Evolutionary conservation across 2,113 vertebrate genomes (phyloP).

Genomic region (Zosterops pallidus): DNA sequence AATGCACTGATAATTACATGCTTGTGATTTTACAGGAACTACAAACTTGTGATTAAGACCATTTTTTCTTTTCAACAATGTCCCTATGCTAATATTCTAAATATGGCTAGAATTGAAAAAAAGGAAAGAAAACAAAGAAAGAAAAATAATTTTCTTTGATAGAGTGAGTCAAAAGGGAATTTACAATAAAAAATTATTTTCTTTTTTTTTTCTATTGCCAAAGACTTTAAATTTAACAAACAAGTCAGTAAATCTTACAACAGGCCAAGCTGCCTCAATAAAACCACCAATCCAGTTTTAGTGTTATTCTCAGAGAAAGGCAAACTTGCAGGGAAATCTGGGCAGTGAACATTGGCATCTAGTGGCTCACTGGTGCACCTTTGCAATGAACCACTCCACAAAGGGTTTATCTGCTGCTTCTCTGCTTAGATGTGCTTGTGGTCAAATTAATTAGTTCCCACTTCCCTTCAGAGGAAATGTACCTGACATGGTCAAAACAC

Average conservation of each 20-base stretch:
- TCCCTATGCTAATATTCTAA: not conserved
- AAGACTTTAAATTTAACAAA: not conserved
- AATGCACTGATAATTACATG: not conserved
- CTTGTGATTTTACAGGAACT: not conserved
- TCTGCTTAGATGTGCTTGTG: not conserved
- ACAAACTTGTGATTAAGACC: not conserved
- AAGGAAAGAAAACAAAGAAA: not conserved
- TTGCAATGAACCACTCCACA: not conserved
- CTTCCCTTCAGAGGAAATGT: not conserved
- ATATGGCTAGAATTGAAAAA: not conserved
- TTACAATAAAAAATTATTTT: not conserved
- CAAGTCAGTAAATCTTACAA: not conserved
- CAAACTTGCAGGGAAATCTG: not conserved
- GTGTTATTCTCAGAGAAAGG: not conserved
- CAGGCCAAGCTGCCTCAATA: not conserved
- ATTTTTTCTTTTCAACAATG: not conserved
- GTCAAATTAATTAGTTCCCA: not conserved
- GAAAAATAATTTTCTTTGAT: not conserved
- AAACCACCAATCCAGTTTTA: not conserved
- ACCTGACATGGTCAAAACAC: not conserved
- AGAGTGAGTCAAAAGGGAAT: not conserved
- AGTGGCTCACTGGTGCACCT: not conserved
- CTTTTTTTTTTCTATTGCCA: not conserved
- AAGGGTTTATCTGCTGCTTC: not conserved
- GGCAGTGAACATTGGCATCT: slow-evolving; percentile 8